Base-by-base conservation (phyloP, 2,113 vertebrate genomes). In the Xiphophorus couchianus region DNA sequence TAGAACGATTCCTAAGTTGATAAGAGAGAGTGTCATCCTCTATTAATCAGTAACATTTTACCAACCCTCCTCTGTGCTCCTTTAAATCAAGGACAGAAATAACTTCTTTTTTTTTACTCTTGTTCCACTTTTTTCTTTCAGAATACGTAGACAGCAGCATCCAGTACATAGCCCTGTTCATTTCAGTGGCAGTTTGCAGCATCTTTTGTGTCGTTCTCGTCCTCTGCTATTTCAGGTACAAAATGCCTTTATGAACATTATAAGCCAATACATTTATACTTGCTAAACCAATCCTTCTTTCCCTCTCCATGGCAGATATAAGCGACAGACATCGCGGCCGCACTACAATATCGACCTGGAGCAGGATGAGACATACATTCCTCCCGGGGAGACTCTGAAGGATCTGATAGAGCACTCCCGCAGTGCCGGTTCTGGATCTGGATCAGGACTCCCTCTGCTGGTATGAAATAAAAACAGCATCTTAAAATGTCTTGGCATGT, bases 401-500 rank as follows among this genome's bases (percentile, higher is more conserved):
- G 98, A 99, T 88, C 89, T 99, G 27, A 98, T 99, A 0, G 96
- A 99, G 79, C 97, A 98, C 84, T 98, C 97, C 14, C 96, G 96
- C 83, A 99, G 97, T 87, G 96, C 97, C 0, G 98, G 98, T 61
- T 99, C 98, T 0, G 98, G 98, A 69, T 99, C 98, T 4, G 98
- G 98, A 17, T 99, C 98, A 9, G 98, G 98, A 74, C 97, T 99
- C 96, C 98, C 98, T 95, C 97, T 99, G 82, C 96, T 99, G 98
- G 98, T 99, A 93, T 4, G 5, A 35, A 31, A 65, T 9, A 17
- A 54, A 25, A 58, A 58, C 8, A 64, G 22, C 15, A 33, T 31
- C 29, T 1, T 19, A 8, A 63, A 30, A 31, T 29, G 5, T 19
- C 29, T 30, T 9, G 19, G 8, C 29, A 31, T 64, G 44, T 48